These are phyloP conservation scores for Pollicipes pollicipes DNA, from an alignment of 1,140 invertebrate genomes.

Conservation along the genomic window DNA sequence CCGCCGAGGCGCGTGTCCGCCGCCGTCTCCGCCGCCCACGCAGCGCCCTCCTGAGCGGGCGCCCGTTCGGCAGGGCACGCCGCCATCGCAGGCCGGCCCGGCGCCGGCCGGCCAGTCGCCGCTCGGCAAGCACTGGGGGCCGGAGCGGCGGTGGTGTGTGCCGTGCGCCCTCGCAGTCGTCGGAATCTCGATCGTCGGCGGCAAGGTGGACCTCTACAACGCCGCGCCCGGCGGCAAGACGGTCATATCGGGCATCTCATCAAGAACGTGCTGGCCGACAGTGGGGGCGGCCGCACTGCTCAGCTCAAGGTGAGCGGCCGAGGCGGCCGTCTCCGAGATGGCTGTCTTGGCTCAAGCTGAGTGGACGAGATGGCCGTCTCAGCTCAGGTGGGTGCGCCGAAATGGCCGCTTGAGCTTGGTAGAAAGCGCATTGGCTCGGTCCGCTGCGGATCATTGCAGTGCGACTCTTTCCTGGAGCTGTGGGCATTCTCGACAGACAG, in stretches of 20 bases:
- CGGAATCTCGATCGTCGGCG: slow-evolving; percentile 93
- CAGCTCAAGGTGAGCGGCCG: slow-evolving; percentile 14
- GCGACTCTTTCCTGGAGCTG: too few species aligned
- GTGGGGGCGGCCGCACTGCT: slow-evolving; percentile 57
- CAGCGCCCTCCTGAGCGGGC: not conserved
- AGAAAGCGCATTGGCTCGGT: too few species aligned
- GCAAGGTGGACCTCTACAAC: slow-evolving; percentile 50
- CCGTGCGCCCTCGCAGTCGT: slow-evolving; percentile 31
- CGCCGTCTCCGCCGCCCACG: not conserved
- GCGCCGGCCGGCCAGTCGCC: not conserved
- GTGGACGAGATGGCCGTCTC: too few species aligned
- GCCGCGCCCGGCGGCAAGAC: slow-evolving; percentile 40
- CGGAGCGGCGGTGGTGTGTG: slow-evolving; percentile 45
- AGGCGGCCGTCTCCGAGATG: too few species aligned
- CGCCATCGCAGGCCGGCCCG: not conserved
- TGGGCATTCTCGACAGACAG: too few species aligned
- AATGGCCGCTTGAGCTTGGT: too few species aligned
- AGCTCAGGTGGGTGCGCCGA: not conserved
- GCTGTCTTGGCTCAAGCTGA: too few species aligned
- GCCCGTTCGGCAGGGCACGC: too few species aligned
- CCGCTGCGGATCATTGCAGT: too few species aligned
- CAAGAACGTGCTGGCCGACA: slow-evolving; percentile 84
- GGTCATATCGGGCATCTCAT: slow-evolving; percentile 61
- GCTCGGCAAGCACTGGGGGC: slow-evolving; percentile 66
- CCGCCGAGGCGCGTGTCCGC: too few species aligned